Conservation (phyloP, 2,113 vertebrate genomes). For the Picathartes gymnocephalus region DNA sequence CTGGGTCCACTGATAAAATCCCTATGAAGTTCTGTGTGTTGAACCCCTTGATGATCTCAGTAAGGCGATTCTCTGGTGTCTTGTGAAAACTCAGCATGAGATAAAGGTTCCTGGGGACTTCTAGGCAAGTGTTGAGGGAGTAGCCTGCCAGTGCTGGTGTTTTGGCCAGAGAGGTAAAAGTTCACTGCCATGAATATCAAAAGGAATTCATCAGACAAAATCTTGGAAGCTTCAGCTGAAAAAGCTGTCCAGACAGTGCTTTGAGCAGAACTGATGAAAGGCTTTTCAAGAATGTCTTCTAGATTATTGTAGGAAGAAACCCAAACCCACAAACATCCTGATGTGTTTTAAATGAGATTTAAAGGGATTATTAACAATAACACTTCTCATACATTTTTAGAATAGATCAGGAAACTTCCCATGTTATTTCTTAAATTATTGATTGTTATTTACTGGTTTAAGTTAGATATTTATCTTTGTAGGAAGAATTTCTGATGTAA, state of each 20-base stretch:
- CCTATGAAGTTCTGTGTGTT: constrained; percentile 15
- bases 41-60: constrained; percentile 42
- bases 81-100: constrained; percentile 35
- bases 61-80: neutral
- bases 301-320: neutral
- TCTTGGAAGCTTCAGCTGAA: neutral
- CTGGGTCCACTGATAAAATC: constrained; percentile 40
- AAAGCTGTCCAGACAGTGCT: neutral
- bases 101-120: constrained; percentile 36
- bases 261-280: neutral
- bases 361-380: neutral
- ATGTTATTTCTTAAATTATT: neutral
- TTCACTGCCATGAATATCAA: constrained; percentile 5
- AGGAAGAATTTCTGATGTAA: neutral
- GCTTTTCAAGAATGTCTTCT: neutral
- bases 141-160: neutral
- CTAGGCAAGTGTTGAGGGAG: neutral
- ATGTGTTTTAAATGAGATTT: neutral
- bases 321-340: neutral
- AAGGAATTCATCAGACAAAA: neutral
- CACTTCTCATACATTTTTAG: neutral
- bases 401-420: neutral
- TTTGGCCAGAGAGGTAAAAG: constrained; percentile 12
- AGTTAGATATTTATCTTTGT: neutral
- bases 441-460: neutral